Base-by-base conservation (phyloP, 2,888 invertebrate species). In the Hyles lineata region DNA sequence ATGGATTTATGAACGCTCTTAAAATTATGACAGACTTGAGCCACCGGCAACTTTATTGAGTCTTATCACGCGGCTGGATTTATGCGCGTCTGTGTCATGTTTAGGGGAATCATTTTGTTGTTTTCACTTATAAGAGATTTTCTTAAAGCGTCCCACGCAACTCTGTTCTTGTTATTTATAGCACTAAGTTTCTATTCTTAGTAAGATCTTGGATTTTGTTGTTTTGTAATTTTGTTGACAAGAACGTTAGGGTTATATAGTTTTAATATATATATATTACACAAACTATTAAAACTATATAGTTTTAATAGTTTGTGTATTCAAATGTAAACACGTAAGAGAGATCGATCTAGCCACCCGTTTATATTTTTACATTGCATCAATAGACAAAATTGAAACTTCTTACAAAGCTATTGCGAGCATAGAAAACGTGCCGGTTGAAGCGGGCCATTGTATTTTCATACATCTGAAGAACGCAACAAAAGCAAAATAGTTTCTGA, bases 1-100 rank as follows among this genome's bases (percentile, higher is more conserved):
- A 94, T 91, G 91, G 94, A 94, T 94, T 94, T 94, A 94, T 93
- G 92, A 89, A 88, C 88, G 88, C 86, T 90, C 91, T 91, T 90
- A 90, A 92, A 92, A 92, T 91, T 92, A 93, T 92, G 92, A 92
- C 92, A 92, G 87, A 74, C 85, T 76, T 74, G 81, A 87, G 86
- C 90, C 85, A 90, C 88, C 84, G 86, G 87, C 85, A 90, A 89
- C 89, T 91, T 93, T 92, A 90, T 92, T 91, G 91, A 92, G 91
- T 89, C 89, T 90, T 89, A 89, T 90, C 89, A 87, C 83, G 83
- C 78, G 83, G 82, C 85, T 86, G 87, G 90, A 92, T 92, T 92
- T 92, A 92, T 92, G 86, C 90, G 85, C 78, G 83, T 80, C 82
- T 82, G 84, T 87, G 88, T 87, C 85, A 85, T 86, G 83, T 89